Base-by-base conservation (phyloP, 2,888 invertebrate genomes). In the Creontiades dilutus region DNA sequence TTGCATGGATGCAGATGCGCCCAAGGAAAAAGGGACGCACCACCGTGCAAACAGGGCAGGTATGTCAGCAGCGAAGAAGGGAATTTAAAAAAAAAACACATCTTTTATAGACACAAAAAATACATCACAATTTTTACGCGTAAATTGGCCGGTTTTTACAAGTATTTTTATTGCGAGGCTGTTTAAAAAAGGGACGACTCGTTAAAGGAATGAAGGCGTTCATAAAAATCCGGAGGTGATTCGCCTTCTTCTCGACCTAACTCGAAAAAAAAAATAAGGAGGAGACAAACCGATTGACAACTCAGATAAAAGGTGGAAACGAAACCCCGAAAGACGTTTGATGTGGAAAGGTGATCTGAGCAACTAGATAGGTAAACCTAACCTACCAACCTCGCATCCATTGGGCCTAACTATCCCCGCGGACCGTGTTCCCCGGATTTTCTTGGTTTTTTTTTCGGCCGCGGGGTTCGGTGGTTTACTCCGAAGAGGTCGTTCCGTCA, bases 391-490 rank as follows among this genome's bases (percentile, higher is more conserved):
- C 55, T 57, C 27, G 55, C n/a, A n/a, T n/a, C 12, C 16, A 16
- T n/a, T 16, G 19, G 23, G 19, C 0, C 23, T 68, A 68, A n/a
- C 57, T 57, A 57, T 57, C 7, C 57, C 57, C 0, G n/a, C 57
- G 5, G n/a, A 57, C 57, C 57, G 12, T 57, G 2, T 37, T 5
- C 80, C 13, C 46, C 9, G 11, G 19, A 47, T 37, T 82, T 82
- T 52, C 0, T 82, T 52, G 28, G n/a, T n/a, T n/a, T n/a, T n/a
- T n/a, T 46, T 47, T 78, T 46, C 16, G 14, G 78, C 4, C 78
- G 16, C 14, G 78, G 78, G n/a, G n/a, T 76, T 28, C 85, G 75
- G 76, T 86, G 86, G 86, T 86, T 37, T 86, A 86, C 86, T 46
- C 16, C 75, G 75, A n/a, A 85, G 57, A 46, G 27, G 14, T 61